Evolutionary conservation across 2,113 vertebrate species (phyloP).

Genomic region (Merops nubicus): DNA sequence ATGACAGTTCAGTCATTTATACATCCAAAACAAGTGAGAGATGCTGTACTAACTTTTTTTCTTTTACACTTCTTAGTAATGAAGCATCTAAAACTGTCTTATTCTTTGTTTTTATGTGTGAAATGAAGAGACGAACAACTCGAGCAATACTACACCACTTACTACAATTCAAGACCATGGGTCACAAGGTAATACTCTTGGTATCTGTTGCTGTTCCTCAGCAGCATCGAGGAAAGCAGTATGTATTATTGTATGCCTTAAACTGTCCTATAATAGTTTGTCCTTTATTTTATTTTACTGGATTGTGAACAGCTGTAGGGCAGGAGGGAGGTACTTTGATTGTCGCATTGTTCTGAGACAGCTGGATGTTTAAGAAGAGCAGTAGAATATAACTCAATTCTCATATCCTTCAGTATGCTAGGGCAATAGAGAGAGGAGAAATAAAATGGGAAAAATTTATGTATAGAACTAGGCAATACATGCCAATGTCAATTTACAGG

Average conservation of each 20-base stretch:
- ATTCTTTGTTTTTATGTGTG: not conserved
- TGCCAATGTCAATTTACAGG: not conserved
- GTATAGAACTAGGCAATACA: not conserved
- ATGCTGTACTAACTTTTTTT: not conserved
- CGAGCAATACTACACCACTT: not conserved
- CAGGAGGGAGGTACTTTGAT: not conserved
- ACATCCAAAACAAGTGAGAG: not conserved
- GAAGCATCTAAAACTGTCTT: not conserved
- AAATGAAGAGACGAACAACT: not conserved
- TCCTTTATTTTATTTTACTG: not conserved
- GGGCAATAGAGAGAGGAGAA: not conserved
- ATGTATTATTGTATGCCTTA: not conserved
- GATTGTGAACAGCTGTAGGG: not conserved
- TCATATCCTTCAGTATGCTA: not conserved
- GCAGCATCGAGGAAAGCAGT: not conserved
- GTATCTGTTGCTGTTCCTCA: not conserved
- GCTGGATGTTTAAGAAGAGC: not conserved
- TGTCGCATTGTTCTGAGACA: not conserved
- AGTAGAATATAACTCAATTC: not conserved
- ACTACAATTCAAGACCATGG: fast-evolving
- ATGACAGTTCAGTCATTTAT: not conserved
- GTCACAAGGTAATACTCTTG: not conserved
- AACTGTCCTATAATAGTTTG: not conserved
- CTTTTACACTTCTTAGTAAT: not conserved
- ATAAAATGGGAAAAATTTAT: not conserved